Base-by-base conservation (phyloP, 2,113 vertebrate genomes). In the Otocyon megalotis region DNA sequence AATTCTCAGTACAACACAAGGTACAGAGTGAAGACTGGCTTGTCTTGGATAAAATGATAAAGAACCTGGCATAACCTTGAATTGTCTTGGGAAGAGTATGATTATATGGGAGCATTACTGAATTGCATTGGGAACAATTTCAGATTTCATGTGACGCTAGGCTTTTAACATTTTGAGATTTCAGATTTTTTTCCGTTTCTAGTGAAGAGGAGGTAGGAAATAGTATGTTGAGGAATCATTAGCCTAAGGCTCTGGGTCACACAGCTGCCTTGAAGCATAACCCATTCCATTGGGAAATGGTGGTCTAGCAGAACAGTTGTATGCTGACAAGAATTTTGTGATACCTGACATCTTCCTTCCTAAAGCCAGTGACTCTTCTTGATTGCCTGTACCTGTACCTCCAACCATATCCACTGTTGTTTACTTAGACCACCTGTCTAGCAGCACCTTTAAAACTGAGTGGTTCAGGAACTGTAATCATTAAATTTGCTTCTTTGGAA, bases 11-110 rank as follows among this genome's bases (percentile, higher is more conserved):
- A 74, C 3, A 63, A 0, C 76, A 88, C 35, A 37, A 92, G 76
- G 53, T 37, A 72, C 56, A 94, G 84, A 24, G 37, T 90, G 10
- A 92, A 89, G 56, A 62, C 5, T 96, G 63, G 32, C 50, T 50
- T 43, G 65, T 88, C 60, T 56, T 69, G 30, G 20, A 14, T 60
- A 71, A 71, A 94, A 90, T 84, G 88, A 12, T 88, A 17, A 90
- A 87, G 72, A 67, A 37, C 2, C 5, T 35, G 19, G 88, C 37
- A 65, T 92, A 76, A 76, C 69, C 43, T 26, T 5, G 72, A 71
- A 50, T 87, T 97, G 58, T 88, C 58, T 94, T 76, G 62, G 88
- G 97, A 93, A 28, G 26, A 8, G 22, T 88, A 56, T 0, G 8
- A 50, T 77, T 50, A 77, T 50, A 50, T 30, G 48, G 26, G 14